Evolutionary conservation across 2,888 invertebrate genomes (phyloP), one percentile per base, ranked within the genome.

Genomic region (Drosophila fulvimacula): DNA sequence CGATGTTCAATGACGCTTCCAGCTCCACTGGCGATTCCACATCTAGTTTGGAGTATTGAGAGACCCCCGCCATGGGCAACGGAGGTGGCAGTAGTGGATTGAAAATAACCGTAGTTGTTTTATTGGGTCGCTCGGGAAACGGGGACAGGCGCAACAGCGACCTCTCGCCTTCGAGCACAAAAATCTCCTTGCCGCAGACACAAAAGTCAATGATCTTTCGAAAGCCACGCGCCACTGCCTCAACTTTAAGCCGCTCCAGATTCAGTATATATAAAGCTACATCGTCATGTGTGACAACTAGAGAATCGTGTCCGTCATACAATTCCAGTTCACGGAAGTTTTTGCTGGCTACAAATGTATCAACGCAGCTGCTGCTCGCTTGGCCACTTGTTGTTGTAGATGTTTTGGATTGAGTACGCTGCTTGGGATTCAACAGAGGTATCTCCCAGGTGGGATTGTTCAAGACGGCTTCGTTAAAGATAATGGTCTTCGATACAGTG

Each of bases 401-500:
- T 24, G 67, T 21, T 46, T 30, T 48, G 19, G 58, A 1, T 4
- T 70, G 73, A 34, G 15, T 48, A 7, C 63, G 71, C 21, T 66
- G 71, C 62, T 91, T 91, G n/a, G 96, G 96, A 93, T 96, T 96
- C 36, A 96, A 93, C 3, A 96, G 93, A 71, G 95, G 95, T 36
- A 96, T 96, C 88, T 96, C 94, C 51, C 94, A 94, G 1, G 93
- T 91, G 7, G 94, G 94, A 87, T 94, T 94, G 75, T 93, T 92
- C 19, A 93, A 93, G n/a, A 92, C 81, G 3, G 91, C 87, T 13
- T 92, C 97, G 93, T 97, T 97, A 91, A 97, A 97, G 27, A 98
- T 94, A 49, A 97, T 93, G 0, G 98, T 98, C 92, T 96, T 96
- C 60, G 95, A 94, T n/a, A 98, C 98, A 72, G 94, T 94, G 1